Evolutionary conservation across 1,140 invertebrate species (phyloP).

Genomic region (Solenopsis fugax): DNA sequence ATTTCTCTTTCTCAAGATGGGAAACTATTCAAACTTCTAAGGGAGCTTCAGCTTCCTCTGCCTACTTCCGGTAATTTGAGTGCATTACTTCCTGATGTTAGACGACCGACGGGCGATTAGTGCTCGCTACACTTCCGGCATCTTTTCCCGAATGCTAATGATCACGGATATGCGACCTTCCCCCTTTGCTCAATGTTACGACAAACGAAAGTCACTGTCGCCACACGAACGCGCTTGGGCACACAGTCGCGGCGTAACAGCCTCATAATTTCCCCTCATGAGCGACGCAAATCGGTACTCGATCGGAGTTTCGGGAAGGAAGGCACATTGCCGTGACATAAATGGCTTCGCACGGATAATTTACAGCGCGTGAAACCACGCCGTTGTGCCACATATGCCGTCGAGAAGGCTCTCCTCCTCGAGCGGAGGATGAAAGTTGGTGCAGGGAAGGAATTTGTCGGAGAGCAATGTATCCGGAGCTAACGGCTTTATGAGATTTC

Average conservation of each 20-base stretch:
- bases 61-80: neutral
- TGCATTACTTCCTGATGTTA: conserved; percentile 28
- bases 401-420: conserved; percentile 7
- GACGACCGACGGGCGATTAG: neutral
- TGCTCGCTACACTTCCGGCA: neutral
- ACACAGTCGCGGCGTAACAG: conserved; percentile 5
- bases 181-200: conserved; percentile 13
- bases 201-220: conserved; percentile 58
- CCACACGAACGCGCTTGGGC: neutral
- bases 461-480: neutral
- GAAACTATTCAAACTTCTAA: neutral
- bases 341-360: conserved; percentile 40
- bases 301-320: conserved; percentile 14
- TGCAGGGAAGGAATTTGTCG: conserved; percentile 17
- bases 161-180: conserved; percentile 43
- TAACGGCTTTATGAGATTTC: neutral
- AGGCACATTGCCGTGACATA: conserved; percentile 5
- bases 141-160: conserved; percentile 48
- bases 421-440: conserved; percentile 50
- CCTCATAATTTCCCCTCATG: conserved; percentile 22
- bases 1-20: neutral
- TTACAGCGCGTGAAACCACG: conserved; percentile 48
- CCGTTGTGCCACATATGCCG: conserved; percentile 37
- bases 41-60: neutral
- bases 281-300: neutral